A percentile compares a stretch with the other conserved stretches of the same genome.
phyloP scores from a whole-genome alignment of 2,888 invertebrate species.

The Tillus elongatus region DNA sequence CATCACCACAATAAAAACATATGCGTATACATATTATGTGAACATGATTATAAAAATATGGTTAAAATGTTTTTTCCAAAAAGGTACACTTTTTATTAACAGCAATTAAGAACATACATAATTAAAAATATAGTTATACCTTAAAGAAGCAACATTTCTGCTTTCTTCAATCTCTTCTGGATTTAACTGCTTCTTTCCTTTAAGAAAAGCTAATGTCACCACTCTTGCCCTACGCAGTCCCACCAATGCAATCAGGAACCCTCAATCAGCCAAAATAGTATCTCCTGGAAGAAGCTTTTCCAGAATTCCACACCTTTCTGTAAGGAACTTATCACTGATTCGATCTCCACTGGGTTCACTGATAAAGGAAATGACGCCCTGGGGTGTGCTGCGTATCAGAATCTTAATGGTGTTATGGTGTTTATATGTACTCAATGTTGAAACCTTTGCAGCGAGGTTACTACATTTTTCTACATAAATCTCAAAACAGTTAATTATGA shows the following conservation, averaged over 20 bases:
- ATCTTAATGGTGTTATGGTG: too few species aligned
- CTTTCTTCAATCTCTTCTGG: conserved; percentile 7
- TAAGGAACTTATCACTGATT: conserved; percentile 4
- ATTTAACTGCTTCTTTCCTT: conserved; percentile 10
- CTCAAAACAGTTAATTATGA: too few species aligned
- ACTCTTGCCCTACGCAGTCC: conserved; percentile 7
- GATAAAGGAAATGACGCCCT: neutral
- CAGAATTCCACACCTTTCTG: conserved; percentile 7
- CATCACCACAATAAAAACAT: too few species aligned
- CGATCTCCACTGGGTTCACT: neutral
- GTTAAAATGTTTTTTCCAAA: too few species aligned
- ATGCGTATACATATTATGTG: too few species aligned
- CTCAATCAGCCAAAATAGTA: conserved; percentile 10
- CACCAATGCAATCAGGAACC: conserved; percentile 7
- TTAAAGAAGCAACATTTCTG: conserved; percentile 5
- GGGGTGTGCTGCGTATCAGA: neutral
- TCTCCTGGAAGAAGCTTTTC: conserved; percentile 10
- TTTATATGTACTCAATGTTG: too few species aligned
- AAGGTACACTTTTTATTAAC: too few species aligned
- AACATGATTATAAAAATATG: too few species aligned
- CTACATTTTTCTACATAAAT: too few species aligned
- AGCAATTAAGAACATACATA: too few species aligned
- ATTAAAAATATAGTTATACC: too few species aligned
- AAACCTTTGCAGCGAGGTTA: too few species aligned
- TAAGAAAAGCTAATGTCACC: conserved; percentile 10